Percentiles rank a stretch among this genome's conserved stretches.
phyloP scores from a whole-genome alignment of 2,797 vertebrate species.

The Eulemur albifrons region DNA sequence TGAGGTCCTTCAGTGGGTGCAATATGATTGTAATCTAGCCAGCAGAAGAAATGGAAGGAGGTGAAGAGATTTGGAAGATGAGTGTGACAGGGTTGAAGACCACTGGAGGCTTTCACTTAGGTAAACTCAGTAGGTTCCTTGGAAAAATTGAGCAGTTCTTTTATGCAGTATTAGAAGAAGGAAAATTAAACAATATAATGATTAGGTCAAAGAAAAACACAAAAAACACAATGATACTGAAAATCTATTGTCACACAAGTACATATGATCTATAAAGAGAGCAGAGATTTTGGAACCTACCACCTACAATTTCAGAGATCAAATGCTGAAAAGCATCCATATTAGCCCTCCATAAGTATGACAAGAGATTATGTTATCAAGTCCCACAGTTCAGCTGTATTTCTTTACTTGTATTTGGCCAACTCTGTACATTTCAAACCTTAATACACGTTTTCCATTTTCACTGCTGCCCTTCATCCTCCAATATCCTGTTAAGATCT shows the following conservation, averaged over 20 bases:
- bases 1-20: not conserved
- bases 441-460: not conserved
- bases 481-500: not conserved
- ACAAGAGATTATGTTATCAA: not conserved
- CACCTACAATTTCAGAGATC: not conserved
- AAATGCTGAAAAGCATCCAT: not conserved
- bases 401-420: not conserved
- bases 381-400: not conserved
- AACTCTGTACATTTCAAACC: not conserved
- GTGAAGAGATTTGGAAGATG: not conserved
- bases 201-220: not conserved
- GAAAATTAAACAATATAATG: slow-evolving; percentile 1
- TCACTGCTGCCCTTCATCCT: not conserved
- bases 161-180: not conserved
- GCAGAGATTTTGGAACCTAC: not conserved
- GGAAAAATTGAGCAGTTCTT: not conserved
- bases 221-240: not conserved
- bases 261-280: not conserved
- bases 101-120: not conserved
- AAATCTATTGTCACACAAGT: not conserved
- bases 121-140: not conserved
- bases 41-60: not conserved
- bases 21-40: not conserved
- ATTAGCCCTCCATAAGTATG: not conserved
- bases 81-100: not conserved